phyloP scores from a whole-genome alignment of 2,113 vertebrate species.

The Phaethon lepturus region DNA sequence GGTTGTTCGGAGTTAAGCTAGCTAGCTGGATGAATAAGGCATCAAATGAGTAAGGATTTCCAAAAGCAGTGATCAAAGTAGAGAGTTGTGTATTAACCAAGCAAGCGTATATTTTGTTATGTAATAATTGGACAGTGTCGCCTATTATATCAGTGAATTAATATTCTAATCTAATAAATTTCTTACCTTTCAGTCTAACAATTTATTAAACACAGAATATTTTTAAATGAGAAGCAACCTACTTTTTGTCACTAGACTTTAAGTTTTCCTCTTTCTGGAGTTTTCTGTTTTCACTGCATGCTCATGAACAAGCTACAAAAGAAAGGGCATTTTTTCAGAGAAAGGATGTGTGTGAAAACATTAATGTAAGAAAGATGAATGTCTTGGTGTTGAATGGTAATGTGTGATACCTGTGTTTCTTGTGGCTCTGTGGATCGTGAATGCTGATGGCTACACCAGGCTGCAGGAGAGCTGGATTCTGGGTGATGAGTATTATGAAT shows the following conservation, averaged over 20 bases:
- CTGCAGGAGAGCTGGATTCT: neutral
- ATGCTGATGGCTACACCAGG: neutral
- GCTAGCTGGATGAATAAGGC: neutral
- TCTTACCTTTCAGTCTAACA: neutral
- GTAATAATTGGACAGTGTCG: neutral
- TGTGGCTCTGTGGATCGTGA: neutral
- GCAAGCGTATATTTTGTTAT: neutral
- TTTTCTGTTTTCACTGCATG: neutral
- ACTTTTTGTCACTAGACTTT: neutral
- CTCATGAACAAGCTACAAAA: neutral
- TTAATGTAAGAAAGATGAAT: neutral
- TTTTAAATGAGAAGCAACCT: neutral
- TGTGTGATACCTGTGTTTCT: fast-evolving
- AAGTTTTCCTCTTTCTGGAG: neutral
- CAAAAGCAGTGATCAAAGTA: neutral
- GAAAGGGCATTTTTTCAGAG: neutral
- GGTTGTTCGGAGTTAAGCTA: neutral
- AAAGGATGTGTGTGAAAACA: neutral
- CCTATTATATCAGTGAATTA: neutral
- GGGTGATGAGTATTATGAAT: neutral
- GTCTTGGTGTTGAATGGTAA: neutral
- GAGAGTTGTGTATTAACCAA: neutral
- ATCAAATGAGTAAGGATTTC: neutral
- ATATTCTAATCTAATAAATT: neutral
- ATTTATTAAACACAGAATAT: neutral